phyloP scores from a whole-genome alignment of 2,888 invertebrate genomes.

The Miltochrista miniata region DNA sequence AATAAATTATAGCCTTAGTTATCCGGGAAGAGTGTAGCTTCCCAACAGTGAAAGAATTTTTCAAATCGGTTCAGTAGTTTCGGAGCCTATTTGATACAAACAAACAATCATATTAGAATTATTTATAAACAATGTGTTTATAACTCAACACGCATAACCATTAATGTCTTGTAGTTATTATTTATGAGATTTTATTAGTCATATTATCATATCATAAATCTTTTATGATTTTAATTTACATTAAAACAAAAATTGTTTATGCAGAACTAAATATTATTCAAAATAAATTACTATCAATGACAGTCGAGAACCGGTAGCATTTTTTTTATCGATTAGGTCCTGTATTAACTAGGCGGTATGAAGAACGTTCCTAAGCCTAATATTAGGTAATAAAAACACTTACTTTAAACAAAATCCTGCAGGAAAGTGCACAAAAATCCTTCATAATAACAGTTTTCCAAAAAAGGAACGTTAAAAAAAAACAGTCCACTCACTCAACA shows the following conservation, averaged over 20 bases:
- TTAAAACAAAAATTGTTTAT: neutral
- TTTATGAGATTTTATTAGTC: neutral
- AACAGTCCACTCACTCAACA: slow-evolving; percentile 33
- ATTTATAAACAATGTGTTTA: neutral
- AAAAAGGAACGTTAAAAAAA: slow-evolving; percentile 19
- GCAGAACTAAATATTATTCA: neutral
- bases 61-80: too few species aligned
- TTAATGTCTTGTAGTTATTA: neutral
- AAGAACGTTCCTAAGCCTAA: neutral
- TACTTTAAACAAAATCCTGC: slow-evolving; percentile 33
- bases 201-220: neutral
- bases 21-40: too few species aligned
- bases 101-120: too few species aligned
- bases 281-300: neutral
- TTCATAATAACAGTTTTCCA: slow-evolving; percentile 23
- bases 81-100: too few species aligned
- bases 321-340: neutral
- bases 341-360: neutral
- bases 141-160: neutral
- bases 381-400: slow-evolving; percentile 12
- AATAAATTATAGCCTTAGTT: too few species aligned
- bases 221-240: neutral
- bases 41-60: too few species aligned
- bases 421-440: slow-evolving; percentile 30
- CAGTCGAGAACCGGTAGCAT: neutral